These are phyloP conservation scores for Eulemur mongoz DNA, from an alignment of 2,797 vertebrate genomes.

Conservation along the genomic window DNA sequence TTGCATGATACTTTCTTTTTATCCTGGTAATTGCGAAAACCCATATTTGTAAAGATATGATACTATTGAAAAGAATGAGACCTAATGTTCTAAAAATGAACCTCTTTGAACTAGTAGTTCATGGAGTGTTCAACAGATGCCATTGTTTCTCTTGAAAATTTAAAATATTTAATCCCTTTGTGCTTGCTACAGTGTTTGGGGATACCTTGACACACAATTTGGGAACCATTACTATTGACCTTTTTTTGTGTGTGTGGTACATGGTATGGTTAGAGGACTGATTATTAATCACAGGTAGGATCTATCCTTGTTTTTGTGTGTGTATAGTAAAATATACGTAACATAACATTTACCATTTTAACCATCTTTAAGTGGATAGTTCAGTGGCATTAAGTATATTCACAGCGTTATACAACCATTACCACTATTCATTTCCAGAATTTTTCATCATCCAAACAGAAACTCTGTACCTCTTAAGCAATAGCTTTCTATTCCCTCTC, in stretches of 20 bases:
- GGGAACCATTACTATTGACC: neutral
- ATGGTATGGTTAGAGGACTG: neutral
- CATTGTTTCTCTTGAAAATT: conserved; percentile 25
- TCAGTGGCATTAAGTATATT: neutral
- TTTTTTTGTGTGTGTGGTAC: neutral
- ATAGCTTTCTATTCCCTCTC: neutral
- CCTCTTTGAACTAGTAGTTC: neutral
- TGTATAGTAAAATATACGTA: neutral
- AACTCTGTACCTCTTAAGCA: neutral
- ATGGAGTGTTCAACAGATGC: neutral
- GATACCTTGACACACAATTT: neutral
- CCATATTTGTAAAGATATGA: neutral
- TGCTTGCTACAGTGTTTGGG: neutral
- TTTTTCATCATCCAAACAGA: neutral
- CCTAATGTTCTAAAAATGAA: neutral
- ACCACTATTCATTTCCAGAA: neutral
- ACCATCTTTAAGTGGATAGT: neutral
- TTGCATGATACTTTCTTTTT: neutral
- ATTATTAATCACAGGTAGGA: neutral
- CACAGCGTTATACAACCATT: neutral
- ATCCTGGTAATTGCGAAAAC: neutral
- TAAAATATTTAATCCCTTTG: neutral
- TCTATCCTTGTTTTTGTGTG: neutral
- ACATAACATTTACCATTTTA: neutral
- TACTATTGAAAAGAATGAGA: neutral